Evolutionary conservation across 2,797 vertebrate species (phyloP), one percentile per base, ranked within the genome.

Genomic region (Numenius phaeopus): DNA sequence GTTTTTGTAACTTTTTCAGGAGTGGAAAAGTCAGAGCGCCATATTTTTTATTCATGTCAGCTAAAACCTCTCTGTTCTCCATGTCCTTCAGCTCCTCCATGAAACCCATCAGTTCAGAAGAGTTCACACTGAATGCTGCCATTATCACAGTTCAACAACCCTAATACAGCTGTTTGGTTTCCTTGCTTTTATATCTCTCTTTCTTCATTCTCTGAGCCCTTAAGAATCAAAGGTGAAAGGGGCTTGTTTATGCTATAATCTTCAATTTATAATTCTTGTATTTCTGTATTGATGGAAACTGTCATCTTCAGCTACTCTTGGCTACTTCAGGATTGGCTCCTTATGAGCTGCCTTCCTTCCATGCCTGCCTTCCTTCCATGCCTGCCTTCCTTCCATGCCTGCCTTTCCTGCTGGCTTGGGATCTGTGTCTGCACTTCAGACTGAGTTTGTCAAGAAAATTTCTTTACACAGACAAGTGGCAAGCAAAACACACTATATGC

Each of bases 391-490:
- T 64, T 20, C 46, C 20, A 39, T 0, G 1, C 30, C 39, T 87
- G 71, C 40, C 1, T 8, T 57, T 81, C 30, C 78, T 72, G 14
- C 23, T 78, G 72, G 12, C 47, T 64, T 78, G 46, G 27, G n/a
- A 88, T 61, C 20, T 34, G 26, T 69, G 11, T 24, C 65, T 58
- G 46, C 20, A 39, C 40, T 88, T 86, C 57, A 91, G 40, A 61
- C 5, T 54, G 3, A 54, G 47, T 83, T 81, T 92, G 75, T 81
- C 29, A 79, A 90, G 73, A 93, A 84, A 95, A 79, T 79, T 82
- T 86, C 52, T 81, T 65, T 75, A 65, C 16, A 10, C 23, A 90
- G 69, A 65, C 34, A 72, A 89, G n/a, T 11, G 29, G 37, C 30
- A 88, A 76, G 42, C 6, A 37, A 87, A 91, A 61, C 11, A n/a